Evolutionary conservation across 1,140 invertebrate genomes (phyloP).

Genomic region (Drosophila rhopaloa): DNA sequence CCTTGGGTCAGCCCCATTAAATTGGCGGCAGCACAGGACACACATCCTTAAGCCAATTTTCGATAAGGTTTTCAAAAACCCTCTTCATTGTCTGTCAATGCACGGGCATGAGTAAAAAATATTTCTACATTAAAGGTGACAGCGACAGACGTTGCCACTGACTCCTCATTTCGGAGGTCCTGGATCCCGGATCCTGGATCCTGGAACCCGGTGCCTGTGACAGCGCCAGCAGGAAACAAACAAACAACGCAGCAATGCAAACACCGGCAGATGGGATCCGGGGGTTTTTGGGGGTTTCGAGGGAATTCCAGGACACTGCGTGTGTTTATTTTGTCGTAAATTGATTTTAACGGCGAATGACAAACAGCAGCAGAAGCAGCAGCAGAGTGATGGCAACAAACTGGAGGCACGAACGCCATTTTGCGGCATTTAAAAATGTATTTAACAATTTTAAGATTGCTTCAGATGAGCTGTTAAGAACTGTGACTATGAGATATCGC

Average conservation of each 20-base stretch:
- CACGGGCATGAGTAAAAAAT: constrained; percentile 48
- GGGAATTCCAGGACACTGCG: constrained; percentile 57
- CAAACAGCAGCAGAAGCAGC: constrained; percentile 59
- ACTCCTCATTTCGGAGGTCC: constrained; percentile 27
- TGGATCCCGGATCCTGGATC: constrained; percentile 7
- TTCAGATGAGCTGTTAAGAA: constrained; percentile 40
- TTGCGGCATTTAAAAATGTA: constrained; percentile 74
- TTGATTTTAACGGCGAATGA: constrained; percentile 82
- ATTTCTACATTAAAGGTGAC: constrained; percentile 81
- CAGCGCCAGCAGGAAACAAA: constrained; percentile 72
- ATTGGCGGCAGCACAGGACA: constrained; percentile 30
- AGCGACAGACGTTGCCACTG: constrained; percentile 65
- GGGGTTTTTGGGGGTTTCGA: neutral
- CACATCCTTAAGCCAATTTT: constrained; percentile 74
- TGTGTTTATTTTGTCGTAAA: constrained; percentile 83
- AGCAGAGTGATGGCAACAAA: constrained; percentile 6
- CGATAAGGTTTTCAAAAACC: constrained; percentile 59
- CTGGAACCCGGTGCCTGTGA: constrained; percentile 39
- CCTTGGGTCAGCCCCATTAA: constrained; percentile 48
- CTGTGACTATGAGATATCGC: constrained; percentile 1
- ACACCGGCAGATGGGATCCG: constrained; percentile 44
- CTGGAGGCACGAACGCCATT: constrained; percentile 48
- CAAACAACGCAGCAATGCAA: constrained; percentile 75
- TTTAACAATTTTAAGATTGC: constrained; percentile 56
- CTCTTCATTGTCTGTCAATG: constrained; percentile 73